Conservation (phyloP, 2,888 invertebrate species). For the Drosophila bunnanda region DNA sequence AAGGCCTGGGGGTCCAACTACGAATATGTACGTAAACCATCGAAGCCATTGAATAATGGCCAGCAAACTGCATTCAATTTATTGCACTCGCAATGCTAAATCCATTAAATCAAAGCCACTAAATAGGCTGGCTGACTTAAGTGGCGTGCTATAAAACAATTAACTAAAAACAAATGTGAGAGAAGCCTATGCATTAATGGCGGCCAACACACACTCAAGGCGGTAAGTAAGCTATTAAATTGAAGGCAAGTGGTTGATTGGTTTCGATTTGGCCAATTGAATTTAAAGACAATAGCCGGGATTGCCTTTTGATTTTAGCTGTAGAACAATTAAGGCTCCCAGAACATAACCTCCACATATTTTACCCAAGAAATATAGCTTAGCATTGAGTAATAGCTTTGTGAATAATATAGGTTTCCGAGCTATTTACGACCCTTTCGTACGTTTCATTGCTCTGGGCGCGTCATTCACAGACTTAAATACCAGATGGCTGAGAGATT, state of each 20-base stretch:
- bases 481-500: slow-evolving; percentile 8
- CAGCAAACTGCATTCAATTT: slow-evolving; percentile 28
- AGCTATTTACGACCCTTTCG: slow-evolving; percentile 11
- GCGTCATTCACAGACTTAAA: neutral
- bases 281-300: slow-evolving; percentile 26
- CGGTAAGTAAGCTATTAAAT: slow-evolving; percentile 32
- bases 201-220: slow-evolving; percentile 53
- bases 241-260: slow-evolving; percentile 21
- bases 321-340: slow-evolving; percentile 10
- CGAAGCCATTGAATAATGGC: slow-evolving; percentile 36
- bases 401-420: neutral
- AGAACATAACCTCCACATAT: slow-evolving; percentile 21
- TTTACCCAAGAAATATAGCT: slow-evolving; percentile 4
- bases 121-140: slow-evolving; percentile 43
- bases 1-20: slow-evolving; percentile 46
- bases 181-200: slow-evolving; percentile 54
- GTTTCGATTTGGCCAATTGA: slow-evolving; percentile 14
- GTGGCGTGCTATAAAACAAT: slow-evolving; percentile 66
- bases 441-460: neutral
- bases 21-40: slow-evolving; percentile 12
- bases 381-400: neutral
- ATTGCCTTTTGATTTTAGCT: slow-evolving; percentile 8
- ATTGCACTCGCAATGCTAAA: slow-evolving; percentile 57
- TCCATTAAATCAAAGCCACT: slow-evolving; percentile 58
- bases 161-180: slow-evolving; percentile 51